A percentile compares a stretch with the other conserved stretches of the same genome.
Evolutionary conservation across 2,113 vertebrate genomes (phyloP).

Genomic region (Columba janthina): DNA sequence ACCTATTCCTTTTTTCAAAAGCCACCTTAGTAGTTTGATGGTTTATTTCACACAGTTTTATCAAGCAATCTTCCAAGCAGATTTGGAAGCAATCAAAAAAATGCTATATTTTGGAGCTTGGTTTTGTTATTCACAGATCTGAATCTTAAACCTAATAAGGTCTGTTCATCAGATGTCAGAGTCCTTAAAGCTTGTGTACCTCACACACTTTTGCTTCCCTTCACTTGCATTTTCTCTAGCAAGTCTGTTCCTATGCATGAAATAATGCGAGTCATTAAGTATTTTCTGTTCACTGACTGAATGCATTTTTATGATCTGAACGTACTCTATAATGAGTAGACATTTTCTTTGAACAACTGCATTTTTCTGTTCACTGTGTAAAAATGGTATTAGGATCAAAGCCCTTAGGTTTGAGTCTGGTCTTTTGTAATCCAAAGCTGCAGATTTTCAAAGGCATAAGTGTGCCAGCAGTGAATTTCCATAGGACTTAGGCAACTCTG

Average conservation of each 20-base stretch:
- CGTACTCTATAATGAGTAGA: not conserved
- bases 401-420: not conserved
- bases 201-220: not conserved
- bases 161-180: not conserved
- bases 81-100: not conserved
- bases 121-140: not conserved
- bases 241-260: not conserved
- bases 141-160: not conserved
- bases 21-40: not conserved
- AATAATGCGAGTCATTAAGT: rapidly evolving
- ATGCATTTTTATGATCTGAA: not conserved
- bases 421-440: not conserved
- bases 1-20: not conserved
- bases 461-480: not conserved
- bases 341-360: not conserved
- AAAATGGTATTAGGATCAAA: not conserved
- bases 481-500: not conserved
- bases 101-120: not conserved
- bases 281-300: not conserved
- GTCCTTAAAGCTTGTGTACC: not conserved
- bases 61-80: not conserved
- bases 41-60: not conserved
- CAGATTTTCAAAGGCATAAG: not conserved
- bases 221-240: not conserved
- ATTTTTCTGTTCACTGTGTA: not conserved